Evolutionary conservation across 2,797 vertebrate species (phyloP), one percentile per base, ranked within the genome.

Genomic region (Cyprinella venusta): DNA sequence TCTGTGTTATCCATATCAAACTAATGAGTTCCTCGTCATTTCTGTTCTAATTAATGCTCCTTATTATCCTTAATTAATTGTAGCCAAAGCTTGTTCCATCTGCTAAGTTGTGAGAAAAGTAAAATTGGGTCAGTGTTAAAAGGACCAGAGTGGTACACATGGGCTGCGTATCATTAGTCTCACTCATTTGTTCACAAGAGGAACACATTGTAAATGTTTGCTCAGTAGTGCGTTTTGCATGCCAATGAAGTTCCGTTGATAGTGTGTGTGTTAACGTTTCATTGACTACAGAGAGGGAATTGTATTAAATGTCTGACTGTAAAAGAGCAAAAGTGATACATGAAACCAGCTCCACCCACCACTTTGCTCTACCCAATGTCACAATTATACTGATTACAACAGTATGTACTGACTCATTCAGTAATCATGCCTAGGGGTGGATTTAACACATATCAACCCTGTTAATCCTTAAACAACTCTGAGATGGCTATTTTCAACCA

Each of bases 61-160:
- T 92, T 92, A 91, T 94, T 93, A 91, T 86, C 76, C 90, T 90
- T 93, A 96, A 96, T 96, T 95, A 95, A 96, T 94, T 95, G 92
- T 92, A 94, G 90, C 90, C 84, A 89, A 90, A 90, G 74, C 91
- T 91, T 85, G 89, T 92, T 94, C 93, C 91, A 93, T 95, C 91
- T 94, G 90, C 90, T 91, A 91, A 91, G 83, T 89, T 91, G 76
- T 84, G 86, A 84, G 88, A 90, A 89, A 90, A 91, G 80, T 87
- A 79, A 91, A 94, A 93, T 78, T 92, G 85, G 93, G 92, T 92
- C 92, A 93, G 87, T 91, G 84, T 88, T 91, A 85, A 90, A 89
- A 90, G 88, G 63, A 85, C 87, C 80, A 89, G 88, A 77, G 82
- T 86, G 75, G 83, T 87, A 70, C 30, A 89, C 88, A 89, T 88